These are phyloP conservation scores for Rhynchomys soricoides DNA, from an alignment of 2,113 vertebrate genomes.

Conservation along the genomic window DNA sequence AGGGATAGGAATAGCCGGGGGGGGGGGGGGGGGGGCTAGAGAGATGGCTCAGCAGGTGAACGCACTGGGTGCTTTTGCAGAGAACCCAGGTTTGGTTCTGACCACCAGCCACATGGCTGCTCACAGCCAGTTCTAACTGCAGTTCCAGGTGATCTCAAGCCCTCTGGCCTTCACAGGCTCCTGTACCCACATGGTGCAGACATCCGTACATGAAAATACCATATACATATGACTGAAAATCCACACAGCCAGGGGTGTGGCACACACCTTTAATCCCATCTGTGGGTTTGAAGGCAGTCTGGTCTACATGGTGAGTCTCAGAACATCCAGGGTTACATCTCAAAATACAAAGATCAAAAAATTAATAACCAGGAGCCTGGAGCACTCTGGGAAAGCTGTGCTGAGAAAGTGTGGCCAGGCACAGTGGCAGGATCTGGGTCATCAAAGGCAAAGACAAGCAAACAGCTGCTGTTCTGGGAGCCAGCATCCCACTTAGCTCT, in stretches of 20 bases:
- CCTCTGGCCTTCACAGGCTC: not conserved
- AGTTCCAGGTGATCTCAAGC: not conserved
- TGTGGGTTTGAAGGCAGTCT: not conserved
- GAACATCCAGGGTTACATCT: not conserved
- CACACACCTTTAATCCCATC: not conserved
- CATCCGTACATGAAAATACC: not conserved
- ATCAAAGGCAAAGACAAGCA: accelerated
- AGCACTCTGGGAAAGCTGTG: not conserved
- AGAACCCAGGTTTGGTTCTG: not conserved
- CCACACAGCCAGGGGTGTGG: not conserved
- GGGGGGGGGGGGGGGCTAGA: not conserved
- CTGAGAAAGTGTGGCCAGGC: accelerated
- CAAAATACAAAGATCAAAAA: not conserved
- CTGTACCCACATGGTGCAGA: not conserved
- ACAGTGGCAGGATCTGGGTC: not conserved
- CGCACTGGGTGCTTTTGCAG: not conserved
- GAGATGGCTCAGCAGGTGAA: not conserved
- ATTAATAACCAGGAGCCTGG: not conserved
- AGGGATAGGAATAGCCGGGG: not conserved
- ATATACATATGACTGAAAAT: not conserved
- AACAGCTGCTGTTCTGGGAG: not conserved
- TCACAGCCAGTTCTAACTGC: not conserved
- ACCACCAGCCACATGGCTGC: not conserved
- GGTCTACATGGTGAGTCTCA: not conserved
- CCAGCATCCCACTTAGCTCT: not conserved